Evolutionary conservation across 53 echinoderm and acorn worm genomes (phyloP).

Genomic region (Echinarachnius parma): DNA sequence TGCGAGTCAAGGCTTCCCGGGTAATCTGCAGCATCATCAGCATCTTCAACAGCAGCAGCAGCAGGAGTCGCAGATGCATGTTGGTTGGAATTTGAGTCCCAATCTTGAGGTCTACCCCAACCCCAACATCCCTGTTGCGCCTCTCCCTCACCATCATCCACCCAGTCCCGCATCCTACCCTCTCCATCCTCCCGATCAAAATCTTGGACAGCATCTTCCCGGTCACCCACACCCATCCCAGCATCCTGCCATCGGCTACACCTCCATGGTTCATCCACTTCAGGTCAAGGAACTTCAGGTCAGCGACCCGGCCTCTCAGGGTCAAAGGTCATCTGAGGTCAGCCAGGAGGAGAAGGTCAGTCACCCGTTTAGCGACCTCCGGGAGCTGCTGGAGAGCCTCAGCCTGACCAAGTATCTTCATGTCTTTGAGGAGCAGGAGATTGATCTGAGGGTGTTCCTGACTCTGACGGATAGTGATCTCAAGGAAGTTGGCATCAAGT

Average conservation of each 20-base stretch:
- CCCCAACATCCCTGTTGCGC: constrained; percentile 21
- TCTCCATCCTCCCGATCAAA: no score
- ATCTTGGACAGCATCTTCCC: no score
- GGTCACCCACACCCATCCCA: no score
- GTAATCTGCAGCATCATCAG: constrained; percentile 2
- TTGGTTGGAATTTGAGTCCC: constrained; percentile 33
- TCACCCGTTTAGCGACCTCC: constrained; percentile 65
- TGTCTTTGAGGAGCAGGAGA: constrained; percentile 91
- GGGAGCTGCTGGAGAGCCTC: constrained; percentile 63
- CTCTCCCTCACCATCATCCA: constrained; percentile 4
- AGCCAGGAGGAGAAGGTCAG: neutral
- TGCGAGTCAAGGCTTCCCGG: no score
- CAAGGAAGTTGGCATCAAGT: constrained; percentile 99
- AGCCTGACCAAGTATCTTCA: constrained; percentile 76
- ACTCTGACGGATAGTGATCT: constrained; percentile 92
- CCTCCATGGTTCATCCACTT: constrained; percentile 59
- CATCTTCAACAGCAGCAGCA: neutral
- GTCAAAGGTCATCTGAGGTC: constrained; percentile 10
- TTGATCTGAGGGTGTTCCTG: constrained; percentile 89
- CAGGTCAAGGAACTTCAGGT: constrained; percentile 19
- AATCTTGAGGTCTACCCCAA: constrained; percentile 30
- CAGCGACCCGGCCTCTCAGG: neutral
- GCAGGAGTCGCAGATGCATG: constrained; percentile 16
- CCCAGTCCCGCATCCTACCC: no score
- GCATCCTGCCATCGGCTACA: constrained; percentile 49